Base-by-base conservation (phyloP, 2,113 vertebrate species). In the Bungarus multicinctus region DNA sequence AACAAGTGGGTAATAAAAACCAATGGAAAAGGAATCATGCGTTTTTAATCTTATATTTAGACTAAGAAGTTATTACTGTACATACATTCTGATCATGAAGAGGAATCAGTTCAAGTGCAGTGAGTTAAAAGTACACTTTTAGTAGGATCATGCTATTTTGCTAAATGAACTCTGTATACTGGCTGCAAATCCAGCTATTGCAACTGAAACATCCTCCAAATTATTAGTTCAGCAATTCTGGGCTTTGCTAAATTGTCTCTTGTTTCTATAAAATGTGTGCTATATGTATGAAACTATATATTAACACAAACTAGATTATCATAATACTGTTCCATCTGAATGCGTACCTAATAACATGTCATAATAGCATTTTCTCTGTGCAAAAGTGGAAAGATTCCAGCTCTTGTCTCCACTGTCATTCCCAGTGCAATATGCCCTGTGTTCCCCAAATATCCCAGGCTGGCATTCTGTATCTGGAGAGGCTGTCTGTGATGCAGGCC, bases 181-280 rank as follows among this genome's bases (percentile, higher is more conserved):
- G 34, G 52, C 89, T 91, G 92, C 4, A 20, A 30, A 81, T 74
- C 92, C 53, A 30, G 53, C 58, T 55, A 47, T 81, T 45, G 1
- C n/a, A 74, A 92, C 14, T 89, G 91, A 92, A 88, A 89, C 60
- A 81, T 92, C 60, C 91, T 92, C 87, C 87, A 88, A 92, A 92
- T 45, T 81, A 88, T 92, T 60, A 74, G 58, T 50, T 88, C 60
- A 88, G 47, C 50, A 88, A 87, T 58, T 54, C 60, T 74, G n/a
- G 53, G 87, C 69, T 85, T 92, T 85, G 39, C 60, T 85, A 57
- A 89, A 92, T 92, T 34, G 53, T 54, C 54, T 89, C 69, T 39
- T 89, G 88, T 85, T 92, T 85, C 53, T 89, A 58, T 88, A 85
- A 89, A 85, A 92, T 89, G 20, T 92, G 69, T 58, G 81, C 89